Conservation (phyloP, 1,140 invertebrate species). For the Pseudobourletiella spinata region DNA sequence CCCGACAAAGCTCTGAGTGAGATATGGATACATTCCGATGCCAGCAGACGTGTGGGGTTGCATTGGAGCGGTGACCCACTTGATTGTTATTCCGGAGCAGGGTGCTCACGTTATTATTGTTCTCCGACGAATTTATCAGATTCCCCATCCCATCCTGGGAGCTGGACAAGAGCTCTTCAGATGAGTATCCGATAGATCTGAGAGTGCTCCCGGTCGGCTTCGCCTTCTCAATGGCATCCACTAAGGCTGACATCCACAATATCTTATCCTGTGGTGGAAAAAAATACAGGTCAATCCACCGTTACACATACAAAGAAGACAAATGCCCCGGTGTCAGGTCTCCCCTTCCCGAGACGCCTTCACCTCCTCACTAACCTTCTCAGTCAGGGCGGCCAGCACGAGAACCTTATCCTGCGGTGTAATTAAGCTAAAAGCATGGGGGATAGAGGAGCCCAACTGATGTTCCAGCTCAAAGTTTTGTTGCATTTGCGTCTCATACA, state of each 20-base stretch:
- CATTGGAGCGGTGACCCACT: constrained; percentile 62
- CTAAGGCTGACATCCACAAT: constrained; percentile 77
- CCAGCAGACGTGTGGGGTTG: constrained; percentile 95
- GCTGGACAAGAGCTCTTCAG: constrained; percentile 1
- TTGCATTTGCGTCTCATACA: constrained; percentile 11
- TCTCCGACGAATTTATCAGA: background rate
- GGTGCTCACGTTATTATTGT: constrained; percentile 2
- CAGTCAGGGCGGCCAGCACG: constrained; percentile 21
- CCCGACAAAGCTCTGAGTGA: constrained; percentile 20
- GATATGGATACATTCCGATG: constrained; percentile 61
- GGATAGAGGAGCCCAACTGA: constrained; percentile 6
- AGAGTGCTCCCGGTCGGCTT: constrained; percentile 36
- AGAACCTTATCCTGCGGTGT: constrained; percentile 22
- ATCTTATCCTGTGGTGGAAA: constrained; percentile 55
- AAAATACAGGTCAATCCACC: no score
- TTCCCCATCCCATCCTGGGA: background rate
- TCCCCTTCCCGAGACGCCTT: no score
- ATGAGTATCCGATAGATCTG: constrained; percentile 5
- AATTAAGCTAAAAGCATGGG: constrained; percentile 4
- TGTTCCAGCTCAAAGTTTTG: constrained; percentile 3
- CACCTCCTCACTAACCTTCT: constrained; percentile 22
- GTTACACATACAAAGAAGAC: no score
- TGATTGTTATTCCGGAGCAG: background rate
- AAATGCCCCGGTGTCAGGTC: no score
- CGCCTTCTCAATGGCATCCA: constrained; percentile 58